These are phyloP conservation scores for Origma solitaria DNA, from an alignment of 2,113 vertebrate species.

Conservation along the genomic window DNA sequence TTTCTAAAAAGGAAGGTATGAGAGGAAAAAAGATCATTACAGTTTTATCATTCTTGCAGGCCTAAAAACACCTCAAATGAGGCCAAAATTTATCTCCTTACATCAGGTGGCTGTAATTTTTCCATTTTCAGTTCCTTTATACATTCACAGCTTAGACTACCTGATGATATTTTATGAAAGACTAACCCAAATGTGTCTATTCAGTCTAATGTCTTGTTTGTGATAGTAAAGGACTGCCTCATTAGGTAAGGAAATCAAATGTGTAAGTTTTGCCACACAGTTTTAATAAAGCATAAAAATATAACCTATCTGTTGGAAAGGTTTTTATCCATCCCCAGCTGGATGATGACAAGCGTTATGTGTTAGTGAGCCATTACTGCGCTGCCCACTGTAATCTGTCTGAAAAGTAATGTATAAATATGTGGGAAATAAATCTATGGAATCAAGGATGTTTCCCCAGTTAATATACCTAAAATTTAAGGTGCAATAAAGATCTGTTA, in stretches of 20 bases:
- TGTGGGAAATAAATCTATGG: background rate
- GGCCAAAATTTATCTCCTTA: background rate
- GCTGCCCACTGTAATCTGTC: background rate
- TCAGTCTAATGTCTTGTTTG: background rate
- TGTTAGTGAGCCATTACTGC: background rate
- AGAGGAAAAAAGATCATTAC: background rate
- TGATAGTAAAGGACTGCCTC: background rate
- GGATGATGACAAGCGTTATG: background rate
- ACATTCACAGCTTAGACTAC: background rate
- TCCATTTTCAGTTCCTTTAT: background rate
- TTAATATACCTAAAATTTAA: background rate
- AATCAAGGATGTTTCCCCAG: background rate
- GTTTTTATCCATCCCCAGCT: background rate
- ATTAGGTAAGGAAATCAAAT: conserved; percentile 4
- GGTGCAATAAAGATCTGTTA: background rate
- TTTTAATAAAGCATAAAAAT: background rate
- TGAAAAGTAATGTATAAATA: background rate
- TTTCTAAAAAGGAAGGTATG: background rate
- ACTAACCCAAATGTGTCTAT: background rate
- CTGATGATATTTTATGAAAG: background rate
- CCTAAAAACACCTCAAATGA: background rate
- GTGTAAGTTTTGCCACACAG: background rate
- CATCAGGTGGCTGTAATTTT: background rate
- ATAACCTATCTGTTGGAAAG: background rate
- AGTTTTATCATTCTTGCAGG: background rate